Conservation (phyloP, 2,888 invertebrate species). For the Agapostemon virescens region DNA sequence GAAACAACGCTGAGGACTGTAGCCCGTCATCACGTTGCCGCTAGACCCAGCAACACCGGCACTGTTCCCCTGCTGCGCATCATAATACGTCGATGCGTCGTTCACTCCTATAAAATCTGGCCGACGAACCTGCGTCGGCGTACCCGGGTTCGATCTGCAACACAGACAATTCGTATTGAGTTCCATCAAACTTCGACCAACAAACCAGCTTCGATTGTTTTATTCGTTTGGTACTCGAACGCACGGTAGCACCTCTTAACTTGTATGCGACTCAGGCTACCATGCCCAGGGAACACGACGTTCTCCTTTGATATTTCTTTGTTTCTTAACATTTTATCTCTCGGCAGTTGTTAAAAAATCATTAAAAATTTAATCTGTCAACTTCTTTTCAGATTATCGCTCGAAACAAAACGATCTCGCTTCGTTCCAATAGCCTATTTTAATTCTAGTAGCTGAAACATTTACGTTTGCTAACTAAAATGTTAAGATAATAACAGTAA, state of each 20-base stretch:
- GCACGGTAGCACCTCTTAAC: conserved; percentile 11
- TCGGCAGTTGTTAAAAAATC: background rate
- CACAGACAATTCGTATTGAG: conserved; percentile 51
- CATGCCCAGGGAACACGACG: background rate
- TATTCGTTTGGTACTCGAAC: background rate
- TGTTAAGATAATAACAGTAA: background rate
- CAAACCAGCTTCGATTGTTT: background rate
- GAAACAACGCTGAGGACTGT: conserved; percentile 82
- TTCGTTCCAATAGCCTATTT: background rate
- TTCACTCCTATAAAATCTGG: conserved; percentile 92
- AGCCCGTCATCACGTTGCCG: conserved; percentile 72
- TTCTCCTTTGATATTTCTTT: background rate
- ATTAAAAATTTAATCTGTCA: background rate
- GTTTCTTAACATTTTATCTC: background rate
- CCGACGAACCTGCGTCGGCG: conserved; percentile 93
- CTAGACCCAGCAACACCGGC: conserved; percentile 71
- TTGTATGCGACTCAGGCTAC: background rate
- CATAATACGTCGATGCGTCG: conserved; percentile 78
- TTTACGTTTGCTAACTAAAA: background rate
- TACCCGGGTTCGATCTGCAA: conserved; percentile 94
- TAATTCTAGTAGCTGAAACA: background rate
- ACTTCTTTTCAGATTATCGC: background rate
- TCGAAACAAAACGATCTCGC: background rate
- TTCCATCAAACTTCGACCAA: background rate
- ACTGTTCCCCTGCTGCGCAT: conserved; percentile 74